These are phyloP conservation scores for Numida meleagris DNA, from an alignment of 2,113 vertebrate genomes.

Conservation along the genomic window DNA sequence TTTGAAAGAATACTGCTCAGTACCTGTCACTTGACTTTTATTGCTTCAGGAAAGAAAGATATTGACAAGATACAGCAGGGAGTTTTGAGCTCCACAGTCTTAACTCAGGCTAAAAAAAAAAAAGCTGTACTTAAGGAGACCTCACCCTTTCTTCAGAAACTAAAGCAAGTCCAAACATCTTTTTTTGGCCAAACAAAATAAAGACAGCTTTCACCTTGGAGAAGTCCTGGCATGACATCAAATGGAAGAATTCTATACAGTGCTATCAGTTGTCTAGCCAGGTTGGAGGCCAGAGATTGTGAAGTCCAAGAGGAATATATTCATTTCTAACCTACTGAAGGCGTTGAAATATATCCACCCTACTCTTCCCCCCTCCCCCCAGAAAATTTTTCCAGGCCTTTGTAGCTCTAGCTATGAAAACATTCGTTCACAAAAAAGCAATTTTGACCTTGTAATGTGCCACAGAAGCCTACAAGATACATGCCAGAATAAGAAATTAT, in stretches of 20 bases:
- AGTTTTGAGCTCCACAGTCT: background rate
- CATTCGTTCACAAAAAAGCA: background rate
- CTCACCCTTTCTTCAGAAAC: constrained; percentile 55
- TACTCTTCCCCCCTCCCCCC: background rate
- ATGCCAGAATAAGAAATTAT: background rate
- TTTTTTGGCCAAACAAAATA: constrained; percentile 46
- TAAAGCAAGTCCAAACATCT: constrained; percentile 54
- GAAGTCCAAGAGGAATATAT: background rate
- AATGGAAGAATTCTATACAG: background rate
- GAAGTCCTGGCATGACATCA: constrained; percentile 14
- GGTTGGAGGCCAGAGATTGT: background rate
- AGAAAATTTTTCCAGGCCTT: background rate
- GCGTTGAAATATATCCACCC: background rate
- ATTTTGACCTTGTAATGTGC: background rate
- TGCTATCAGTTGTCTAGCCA: background rate
- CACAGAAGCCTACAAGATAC: background rate
- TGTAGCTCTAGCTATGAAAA: background rate
- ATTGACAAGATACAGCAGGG: constrained; percentile 18
- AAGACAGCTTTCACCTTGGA: constrained; percentile 15
- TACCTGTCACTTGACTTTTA: constrained; percentile 8
- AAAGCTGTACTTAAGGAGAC: background rate
- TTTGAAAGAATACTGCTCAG: constrained; percentile 17
- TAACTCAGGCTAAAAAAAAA: background rate
- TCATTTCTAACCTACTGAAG: background rate
- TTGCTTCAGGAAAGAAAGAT: constrained; percentile 8